phyloP scores from a whole-genome alignment of 2,113 vertebrate species.

The Oryctolagus cuniculus region mOryCun1.1 NC_091442.1:101650001-101650500 shows the following conservation, averaged over 20 bases:
- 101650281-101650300: neutral
- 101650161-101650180: conserved; percentile 42
- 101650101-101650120: conserved; percentile 12
- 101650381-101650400: neutral
- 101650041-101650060: conserved; percentile 34
- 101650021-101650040: neutral
- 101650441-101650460: neutral
- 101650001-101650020: neutral
- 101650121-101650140: conserved; percentile 32
- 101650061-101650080: conserved; percentile 54
- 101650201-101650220: neutral
- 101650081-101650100: neutral
- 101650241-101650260: neutral
- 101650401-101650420: neutral
- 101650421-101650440: neutral
- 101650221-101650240: neutral
- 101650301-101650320: neutral
- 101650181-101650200: neutral
- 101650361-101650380: neutral
- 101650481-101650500: neutral
- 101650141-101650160: conserved; percentile 32
- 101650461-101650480: neutral
- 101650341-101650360: neutral
- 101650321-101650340: neutral
- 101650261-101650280: conserved; percentile 11